Base-by-base conservation (phyloP, 2,797 vertebrate genomes). In the Coluber constrictor region DNA sequence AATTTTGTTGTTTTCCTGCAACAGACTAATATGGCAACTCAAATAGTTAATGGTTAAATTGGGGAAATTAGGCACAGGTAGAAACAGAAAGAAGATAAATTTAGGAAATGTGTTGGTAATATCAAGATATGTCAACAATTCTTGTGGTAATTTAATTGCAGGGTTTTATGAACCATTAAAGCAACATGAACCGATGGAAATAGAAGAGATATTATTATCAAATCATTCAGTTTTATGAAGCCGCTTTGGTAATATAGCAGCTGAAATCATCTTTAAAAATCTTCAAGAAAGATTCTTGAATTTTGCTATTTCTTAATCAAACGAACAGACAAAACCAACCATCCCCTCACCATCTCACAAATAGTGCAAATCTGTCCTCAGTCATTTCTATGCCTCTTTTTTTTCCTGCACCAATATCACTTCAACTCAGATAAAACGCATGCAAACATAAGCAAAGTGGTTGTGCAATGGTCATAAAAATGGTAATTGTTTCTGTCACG, bases 401-500 rank as follows among this genome's bases (percentile, higher is more conserved):
- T 4, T 92, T 51, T 47, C 12, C 13, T 86, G 23, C 70, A 87
- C 47, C 3, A 56, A 15, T 66, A 29, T 0, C 0, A 92, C n/a
- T 91, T 23, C 66, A 56, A 4, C 25, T 51, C 5, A 83, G 47
- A 89, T 61, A 59, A 0, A 54, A 83, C 32, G 7, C n/a, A 91
- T 54, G 47, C 63, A 91, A 54, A 54, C 1, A 87, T 12, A 55
- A 92, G 74, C 0, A 86, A 27, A 93, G 54, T 61, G n/a, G 57
- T 37, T 66, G 47, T 6, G 56, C 88, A 63, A 15, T 27, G 60
- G 66, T 57, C 90, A 94, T 57, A 91, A 88, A 90, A 63, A 92
- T 9, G 47, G n/a, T 61, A 70, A 90, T 66, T 51, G 29, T 63
- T 63, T 93, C 83, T 94, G 51, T 57, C 91, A 92, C 63, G 25